Conservation (phyloP, 2,113 vertebrate species). For the Fulmarus glacialis region DNA sequence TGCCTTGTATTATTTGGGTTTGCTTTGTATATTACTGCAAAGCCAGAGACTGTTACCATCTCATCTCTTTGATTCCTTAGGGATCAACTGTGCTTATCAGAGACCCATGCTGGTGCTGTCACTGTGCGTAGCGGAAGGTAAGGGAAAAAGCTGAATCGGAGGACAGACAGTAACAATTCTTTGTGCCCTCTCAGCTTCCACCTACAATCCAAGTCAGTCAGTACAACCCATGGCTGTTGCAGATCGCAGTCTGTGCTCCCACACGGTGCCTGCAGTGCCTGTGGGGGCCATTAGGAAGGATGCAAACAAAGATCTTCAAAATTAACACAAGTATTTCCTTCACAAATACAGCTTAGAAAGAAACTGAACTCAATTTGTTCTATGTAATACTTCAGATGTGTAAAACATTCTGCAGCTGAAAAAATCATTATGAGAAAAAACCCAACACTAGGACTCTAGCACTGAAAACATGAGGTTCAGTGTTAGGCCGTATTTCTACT, state of each 20-base stretch:
- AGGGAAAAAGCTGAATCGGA: background rate
- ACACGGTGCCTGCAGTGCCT: accelerated
- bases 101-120: background rate
- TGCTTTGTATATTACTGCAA: background rate
- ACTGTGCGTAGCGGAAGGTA: accelerated
- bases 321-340: background rate
- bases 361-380: background rate
- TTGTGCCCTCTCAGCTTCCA: background rate
- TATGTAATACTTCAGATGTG: background rate
- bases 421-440: background rate
- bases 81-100: background rate
- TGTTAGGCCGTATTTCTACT: background rate
- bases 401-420: background rate
- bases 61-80: background rate
- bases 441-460: accelerated
- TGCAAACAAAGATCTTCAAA: background rate
- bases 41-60: background rate
- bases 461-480: background rate
- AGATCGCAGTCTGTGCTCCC: background rate
- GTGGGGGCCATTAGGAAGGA: accelerated
- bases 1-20: background rate
- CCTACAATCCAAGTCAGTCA: too few species aligned
- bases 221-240: background rate
- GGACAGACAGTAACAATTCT: background rate
- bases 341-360: background rate